A percentile compares a stretch with the other conserved stretches of the same genome.
phyloP scores from a whole-genome alignment of 2,113 vertebrate species.

The Bos javanicus region DNA sequence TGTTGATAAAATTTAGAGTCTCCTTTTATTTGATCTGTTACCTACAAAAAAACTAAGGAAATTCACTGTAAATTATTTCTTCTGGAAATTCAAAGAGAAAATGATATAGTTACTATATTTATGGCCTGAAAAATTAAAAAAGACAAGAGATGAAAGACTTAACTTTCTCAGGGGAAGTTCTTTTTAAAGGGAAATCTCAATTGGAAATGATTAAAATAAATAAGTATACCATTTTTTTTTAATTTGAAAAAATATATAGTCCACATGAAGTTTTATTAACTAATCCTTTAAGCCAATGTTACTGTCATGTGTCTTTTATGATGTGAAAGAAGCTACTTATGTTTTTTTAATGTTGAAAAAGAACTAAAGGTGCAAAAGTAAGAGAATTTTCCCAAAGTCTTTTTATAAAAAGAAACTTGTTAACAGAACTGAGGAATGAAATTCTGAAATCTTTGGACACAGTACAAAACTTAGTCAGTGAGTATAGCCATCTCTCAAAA shows the following conservation, averaged over 20 bases:
- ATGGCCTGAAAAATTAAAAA: constrained; percentile 45
- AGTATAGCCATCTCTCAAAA: background rate
- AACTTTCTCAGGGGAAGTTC: constrained; percentile 31
- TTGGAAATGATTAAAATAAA: constrained; percentile 53
- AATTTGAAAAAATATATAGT: constrained; percentile 29
- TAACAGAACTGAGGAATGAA: constrained; percentile 18
- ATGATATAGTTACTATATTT: constrained; percentile 10
- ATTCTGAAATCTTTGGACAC: background rate
- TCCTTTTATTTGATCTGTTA: constrained; percentile 15
- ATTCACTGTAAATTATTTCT: constrained; percentile 57
- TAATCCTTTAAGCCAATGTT: constrained; percentile 42
- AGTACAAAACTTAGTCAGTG: background rate
- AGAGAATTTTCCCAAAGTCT: background rate
- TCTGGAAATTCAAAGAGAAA: constrained; percentile 43
- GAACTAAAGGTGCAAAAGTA: background rate
- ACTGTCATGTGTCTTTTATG: constrained; percentile 18
- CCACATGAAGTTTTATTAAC: constrained; percentile 13
- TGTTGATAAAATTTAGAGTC: background rate
- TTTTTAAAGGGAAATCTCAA: constrained; percentile 43
- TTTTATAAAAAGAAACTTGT: background rate
- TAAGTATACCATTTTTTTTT: background rate
- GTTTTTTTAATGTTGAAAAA: constrained; percentile 18
- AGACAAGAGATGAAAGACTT: constrained; percentile 49
- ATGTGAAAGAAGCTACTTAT: constrained; percentile 8
- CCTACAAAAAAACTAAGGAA: background rate